Conservation (phyloP, 2,888 invertebrate species). For the Perizoma affinitatum region DNA sequence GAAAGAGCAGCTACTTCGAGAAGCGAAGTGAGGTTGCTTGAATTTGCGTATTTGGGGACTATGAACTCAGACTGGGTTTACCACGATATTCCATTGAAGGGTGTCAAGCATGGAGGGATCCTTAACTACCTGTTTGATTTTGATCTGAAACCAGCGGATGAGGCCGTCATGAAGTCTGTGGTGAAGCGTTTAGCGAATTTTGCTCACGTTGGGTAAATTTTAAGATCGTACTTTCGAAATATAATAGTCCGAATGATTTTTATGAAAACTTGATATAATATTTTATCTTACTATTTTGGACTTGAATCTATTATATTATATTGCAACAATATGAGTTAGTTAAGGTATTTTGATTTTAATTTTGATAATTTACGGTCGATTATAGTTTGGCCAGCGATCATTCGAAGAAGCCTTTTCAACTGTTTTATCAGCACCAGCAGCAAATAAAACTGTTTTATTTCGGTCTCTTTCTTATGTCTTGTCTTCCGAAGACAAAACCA, state of each 20-base stretch:
- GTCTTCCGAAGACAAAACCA: too few relatives aligned
- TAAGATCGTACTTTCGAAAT: not conserved
- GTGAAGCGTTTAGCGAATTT: slow-evolving; percentile 57
- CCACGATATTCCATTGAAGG: slow-evolving; percentile 58
- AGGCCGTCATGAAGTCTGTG: slow-evolving; percentile 46
- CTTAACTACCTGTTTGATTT: slow-evolving; percentile 67
- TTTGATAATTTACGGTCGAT: too few relatives aligned
- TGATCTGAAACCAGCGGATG: slow-evolving; percentile 53
- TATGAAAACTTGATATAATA: too few relatives aligned
- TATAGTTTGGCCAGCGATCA: too few relatives aligned
- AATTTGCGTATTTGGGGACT: slow-evolving; percentile 66
- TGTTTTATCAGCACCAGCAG: too few relatives aligned
- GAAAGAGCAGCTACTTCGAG: slow-evolving; percentile 62
- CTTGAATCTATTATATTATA: too few relatives aligned
- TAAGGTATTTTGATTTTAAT: too few relatives aligned
- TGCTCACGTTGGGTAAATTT: slow-evolving; percentile 62
- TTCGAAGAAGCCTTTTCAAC: too few relatives aligned
- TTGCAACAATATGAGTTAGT: too few relatives aligned
- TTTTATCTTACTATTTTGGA: too few relatives aligned
- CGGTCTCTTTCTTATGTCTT: too few relatives aligned
- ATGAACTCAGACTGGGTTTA: slow-evolving; percentile 61
- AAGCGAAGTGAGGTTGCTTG: slow-evolving; percentile 58
- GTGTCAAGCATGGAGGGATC: slow-evolving; percentile 66
- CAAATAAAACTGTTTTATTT: too few relatives aligned
- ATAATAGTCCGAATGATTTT: not conserved